Evolutionary conservation across 1,140 invertebrate species (phyloP).

Genomic region (Telenomus remus): DNA sequence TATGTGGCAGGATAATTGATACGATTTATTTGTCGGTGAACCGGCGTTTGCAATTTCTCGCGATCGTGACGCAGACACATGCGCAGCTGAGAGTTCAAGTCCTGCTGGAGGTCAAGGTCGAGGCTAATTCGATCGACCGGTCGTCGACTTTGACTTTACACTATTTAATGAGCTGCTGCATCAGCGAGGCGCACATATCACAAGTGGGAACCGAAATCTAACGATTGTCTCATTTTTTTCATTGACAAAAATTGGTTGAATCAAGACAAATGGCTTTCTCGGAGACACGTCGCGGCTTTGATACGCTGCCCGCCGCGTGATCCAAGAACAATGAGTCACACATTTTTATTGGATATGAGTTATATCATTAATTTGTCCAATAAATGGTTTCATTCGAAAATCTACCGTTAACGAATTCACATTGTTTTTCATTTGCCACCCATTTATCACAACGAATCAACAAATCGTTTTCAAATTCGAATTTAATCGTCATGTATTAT

Average conservation of each 20-base stretch:
- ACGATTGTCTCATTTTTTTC: constrained; percentile 47
- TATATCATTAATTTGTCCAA: constrained; percentile 43
- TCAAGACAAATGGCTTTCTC: constrained; percentile 59
- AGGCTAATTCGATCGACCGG: constrained; percentile 59
- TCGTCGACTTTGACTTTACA: constrained; percentile 57
- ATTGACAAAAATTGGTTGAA: constrained; percentile 55
- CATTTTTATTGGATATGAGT: constrained; percentile 45
- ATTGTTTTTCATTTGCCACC: constrained; percentile 28
- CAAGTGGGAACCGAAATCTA: constrained; percentile 52
- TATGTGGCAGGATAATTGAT: no score
- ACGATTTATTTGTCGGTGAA: not conserved
- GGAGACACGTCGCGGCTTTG: constrained; percentile 47
- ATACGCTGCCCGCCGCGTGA: constrained; percentile 35
- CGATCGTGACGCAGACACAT: constrained; percentile 47
- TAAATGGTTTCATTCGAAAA: constrained; percentile 45
- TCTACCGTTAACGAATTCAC: constrained; percentile 48
- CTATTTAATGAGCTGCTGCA: constrained; percentile 46
- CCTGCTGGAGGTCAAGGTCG: constrained; percentile 57
- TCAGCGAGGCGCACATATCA: constrained; percentile 17
- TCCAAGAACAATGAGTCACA: constrained; percentile 51
- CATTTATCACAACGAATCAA: constrained; percentile 13
- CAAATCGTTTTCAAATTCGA: not conserved
- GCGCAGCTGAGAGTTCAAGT: constrained; percentile 57
- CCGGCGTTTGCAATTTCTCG: constrained; percentile 13
- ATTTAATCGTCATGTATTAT: no score